Evolutionary conservation across 2,113 vertebrate species (phyloP).

Genomic region (Mobula hypostoma): DNA sequence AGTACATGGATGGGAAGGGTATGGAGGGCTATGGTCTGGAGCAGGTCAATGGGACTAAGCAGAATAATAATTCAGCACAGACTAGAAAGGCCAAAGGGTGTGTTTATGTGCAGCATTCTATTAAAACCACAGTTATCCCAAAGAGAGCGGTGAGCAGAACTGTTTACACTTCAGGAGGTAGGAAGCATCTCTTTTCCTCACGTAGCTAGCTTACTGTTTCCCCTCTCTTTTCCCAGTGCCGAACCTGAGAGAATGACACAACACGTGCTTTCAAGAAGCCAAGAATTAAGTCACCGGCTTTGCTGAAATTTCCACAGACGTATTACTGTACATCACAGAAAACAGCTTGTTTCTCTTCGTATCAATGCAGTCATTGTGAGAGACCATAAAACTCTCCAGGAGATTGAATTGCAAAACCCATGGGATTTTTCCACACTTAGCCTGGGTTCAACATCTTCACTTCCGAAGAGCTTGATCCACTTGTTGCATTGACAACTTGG

Average conservation of each 20-base stretch:
- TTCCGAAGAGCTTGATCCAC: not conserved
- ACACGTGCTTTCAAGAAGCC: not conserved
- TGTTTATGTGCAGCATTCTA: too few relatives aligned
- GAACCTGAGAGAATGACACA: not conserved
- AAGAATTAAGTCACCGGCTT: not conserved
- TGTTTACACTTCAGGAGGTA: not conserved
- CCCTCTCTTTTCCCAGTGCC: not conserved
- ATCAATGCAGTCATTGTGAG: not conserved
- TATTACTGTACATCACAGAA: not conserved
- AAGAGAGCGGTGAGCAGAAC: not conserved
- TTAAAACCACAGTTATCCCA: too few relatives aligned
- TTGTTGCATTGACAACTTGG: not conserved
- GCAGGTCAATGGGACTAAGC: too few relatives aligned
- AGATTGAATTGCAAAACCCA: not conserved
- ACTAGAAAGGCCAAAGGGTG: too few relatives aligned
- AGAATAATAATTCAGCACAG: too few relatives aligned
- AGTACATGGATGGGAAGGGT: too few relatives aligned
- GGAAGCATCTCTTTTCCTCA: not conserved
- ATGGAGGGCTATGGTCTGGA: too few relatives aligned
- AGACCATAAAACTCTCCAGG: not conserved
- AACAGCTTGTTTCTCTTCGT: not conserved
- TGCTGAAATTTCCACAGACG: not conserved
- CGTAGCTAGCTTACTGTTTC: not conserved
- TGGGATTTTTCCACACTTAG: not conserved
- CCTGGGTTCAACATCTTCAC: not conserved